Evolutionary conservation across 2,888 invertebrate species (phyloP), one percentile per base, ranked within the genome.

Genomic region (Stenolophus ochropezus): DNA sequence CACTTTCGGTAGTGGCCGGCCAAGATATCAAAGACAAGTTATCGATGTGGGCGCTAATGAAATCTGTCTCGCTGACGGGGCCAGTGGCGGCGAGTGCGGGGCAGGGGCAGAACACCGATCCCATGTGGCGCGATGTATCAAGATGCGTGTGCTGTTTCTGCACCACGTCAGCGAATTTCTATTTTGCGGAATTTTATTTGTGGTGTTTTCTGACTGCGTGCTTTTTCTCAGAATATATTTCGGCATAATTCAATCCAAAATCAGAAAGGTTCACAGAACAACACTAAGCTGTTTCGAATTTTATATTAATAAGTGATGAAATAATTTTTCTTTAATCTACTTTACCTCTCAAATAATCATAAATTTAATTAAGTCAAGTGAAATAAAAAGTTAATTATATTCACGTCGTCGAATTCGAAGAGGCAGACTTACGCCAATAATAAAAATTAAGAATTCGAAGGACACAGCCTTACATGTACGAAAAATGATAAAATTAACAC

Each of bases 11-110:
- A 61, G n/a, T 27, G 23, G 25, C 61, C 23, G 25, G 20, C 25
- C 49, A n/a, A 47, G 73, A 73, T 73, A 73, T 73, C 73, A 73
- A 73, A 73, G 73, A 73, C 73, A 73, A 73, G 49, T 73, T 73
- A 73, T 73, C 73, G 73, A 49, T 73, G 73, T 73, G 73, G 21
- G 73, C 61, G 61, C 61, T 61, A 61, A 61, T 61, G 61, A 61
- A 61, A 61, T 61, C 61, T 61, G 25, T 61, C 61, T 61, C 61
- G 25, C 25, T 61, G 61, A 61, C 61, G 61, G 61, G n/a, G 23
- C 23, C n/a, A n/a, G 23, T 14, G 25, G 61, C 25, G 61, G 23
- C 2, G 20, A 6, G 56, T 8, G 61, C 3, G 14, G 61, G 25
- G 61, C 3, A 53, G n/a, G 20, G 8, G 21, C 11, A 6, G 51